These are phyloP conservation scores for Loriculus beryllinus DNA, from an alignment of 2,797 vertebrate genomes.

Conservation along the genomic window DNA sequence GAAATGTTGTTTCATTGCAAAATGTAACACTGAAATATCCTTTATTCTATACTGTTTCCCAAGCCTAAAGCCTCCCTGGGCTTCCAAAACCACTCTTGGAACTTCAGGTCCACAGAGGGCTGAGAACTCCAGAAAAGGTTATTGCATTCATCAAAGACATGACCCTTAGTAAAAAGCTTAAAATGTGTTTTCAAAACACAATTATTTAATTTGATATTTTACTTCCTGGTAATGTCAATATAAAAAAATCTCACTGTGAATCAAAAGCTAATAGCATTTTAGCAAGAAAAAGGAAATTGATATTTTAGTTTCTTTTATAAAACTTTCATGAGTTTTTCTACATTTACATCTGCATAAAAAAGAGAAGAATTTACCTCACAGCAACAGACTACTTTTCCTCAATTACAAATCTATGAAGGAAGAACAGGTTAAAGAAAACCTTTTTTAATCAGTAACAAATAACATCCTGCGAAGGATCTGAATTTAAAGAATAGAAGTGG, in stretches of 20 bases:
- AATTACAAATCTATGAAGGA: neutral
- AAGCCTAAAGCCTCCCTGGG: rapidly evolving
- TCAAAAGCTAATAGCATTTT: neutral
- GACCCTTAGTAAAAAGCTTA: neutral
- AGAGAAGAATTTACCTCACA: neutral
- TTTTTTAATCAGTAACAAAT: neutral
- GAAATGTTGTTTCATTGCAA: neutral
- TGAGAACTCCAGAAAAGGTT: neutral
- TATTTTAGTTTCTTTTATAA: neutral
- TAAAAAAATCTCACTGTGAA: neutral
- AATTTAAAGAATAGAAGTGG: neutral
- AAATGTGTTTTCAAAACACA: neutral
- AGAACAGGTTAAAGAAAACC: neutral
- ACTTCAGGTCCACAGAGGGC: neutral
- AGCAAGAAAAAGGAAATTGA: neutral
- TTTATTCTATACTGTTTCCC: neutral
- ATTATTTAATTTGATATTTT: neutral
- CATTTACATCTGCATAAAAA: neutral
- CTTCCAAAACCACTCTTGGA: neutral
- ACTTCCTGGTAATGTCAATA: neutral
- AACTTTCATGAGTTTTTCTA: neutral
- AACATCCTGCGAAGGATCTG: neutral
- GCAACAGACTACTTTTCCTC: neutral
- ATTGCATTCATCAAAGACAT: neutral
- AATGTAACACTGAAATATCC: neutral